Conservation (phyloP, 2,888 invertebrate species). For the Aromia moschata region DNA sequence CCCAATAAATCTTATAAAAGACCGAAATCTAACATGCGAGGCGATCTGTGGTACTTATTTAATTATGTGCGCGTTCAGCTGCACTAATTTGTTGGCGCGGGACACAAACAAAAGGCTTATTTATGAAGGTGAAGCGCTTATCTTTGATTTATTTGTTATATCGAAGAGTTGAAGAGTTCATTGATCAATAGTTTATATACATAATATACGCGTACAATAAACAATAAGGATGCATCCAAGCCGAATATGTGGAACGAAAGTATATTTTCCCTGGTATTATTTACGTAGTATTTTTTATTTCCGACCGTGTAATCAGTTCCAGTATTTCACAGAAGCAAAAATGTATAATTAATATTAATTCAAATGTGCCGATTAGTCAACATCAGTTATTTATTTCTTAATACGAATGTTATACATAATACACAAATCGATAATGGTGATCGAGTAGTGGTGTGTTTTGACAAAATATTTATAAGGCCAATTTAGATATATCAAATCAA, state of each 20-base stretch:
- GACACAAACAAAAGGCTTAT: slow-evolving; percentile 16
- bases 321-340: no score
- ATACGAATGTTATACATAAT: no score
- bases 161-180: slow-evolving; percentile 20
- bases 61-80: neutral
- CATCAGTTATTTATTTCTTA: no score
- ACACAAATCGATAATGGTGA: no score
- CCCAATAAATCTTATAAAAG: neutral
- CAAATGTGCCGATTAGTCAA: no score
- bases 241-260: neutral
- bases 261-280: neutral
- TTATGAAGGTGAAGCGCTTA: slow-evolving; percentile 22
- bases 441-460: no score
- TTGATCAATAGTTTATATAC: slow-evolving; percentile 6
- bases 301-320: no score
- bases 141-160: slow-evolving; percentile 21
- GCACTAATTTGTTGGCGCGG: slow-evolving; percentile 20
- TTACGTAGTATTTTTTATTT: no score
- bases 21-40: neutral
- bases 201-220: neutral
- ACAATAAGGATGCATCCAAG: slow-evolving; percentile 11
- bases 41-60: slow-evolving; percentile 1
- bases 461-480: no score
- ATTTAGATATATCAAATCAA: no score
- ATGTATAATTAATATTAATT: no score